These are phyloP conservation scores for Ligdia adustata DNA, from an alignment of 2,888 invertebrate genomes.

Conservation along the genomic window DNA sequence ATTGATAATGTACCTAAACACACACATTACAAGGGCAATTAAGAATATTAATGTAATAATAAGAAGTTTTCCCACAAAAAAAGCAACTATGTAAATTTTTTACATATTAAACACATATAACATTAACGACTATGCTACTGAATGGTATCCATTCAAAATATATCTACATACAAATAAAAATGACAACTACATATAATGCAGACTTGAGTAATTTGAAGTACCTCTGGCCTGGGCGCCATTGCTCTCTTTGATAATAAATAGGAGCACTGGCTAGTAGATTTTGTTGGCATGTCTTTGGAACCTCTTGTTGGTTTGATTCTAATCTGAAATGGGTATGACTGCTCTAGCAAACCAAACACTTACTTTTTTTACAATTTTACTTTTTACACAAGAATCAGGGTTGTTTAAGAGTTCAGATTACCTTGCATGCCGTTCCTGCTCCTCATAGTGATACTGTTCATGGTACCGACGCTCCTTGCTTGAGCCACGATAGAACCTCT, in stretches of 20 bases:
- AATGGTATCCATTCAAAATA: too few species aligned
- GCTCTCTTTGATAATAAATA: slow-evolving; percentile 57
- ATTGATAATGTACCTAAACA: not conserved
- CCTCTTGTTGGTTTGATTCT: slow-evolving; percentile 53
- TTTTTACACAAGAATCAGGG: too few species aligned
- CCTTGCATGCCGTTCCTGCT: slow-evolving; percentile 61
- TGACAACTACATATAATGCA: too few species aligned
- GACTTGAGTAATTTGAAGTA: slow-evolving; percentile 40
- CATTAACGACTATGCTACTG: too few species aligned
- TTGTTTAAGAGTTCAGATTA: slow-evolving; percentile 32
- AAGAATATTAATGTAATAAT: too few species aligned
- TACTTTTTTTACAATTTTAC: slow-evolving; percentile 18
- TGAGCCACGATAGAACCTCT: slow-evolving; percentile 73
- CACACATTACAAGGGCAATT: too few species aligned
- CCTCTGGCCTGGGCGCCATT: slow-evolving; percentile 64
- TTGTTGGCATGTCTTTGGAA: slow-evolving; percentile 60
- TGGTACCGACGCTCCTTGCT: slow-evolving; percentile 67
- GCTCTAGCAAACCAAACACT: slow-evolving; percentile 4
- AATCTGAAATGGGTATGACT: slow-evolving; percentile 55
- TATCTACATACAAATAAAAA: too few species aligned
- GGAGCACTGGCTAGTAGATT: slow-evolving; percentile 45
- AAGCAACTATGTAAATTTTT: too few species aligned
- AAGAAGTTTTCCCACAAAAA: too few species aligned
- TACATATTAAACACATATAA: too few species aligned
- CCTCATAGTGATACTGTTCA: slow-evolving; percentile 60